Percentiles rank a stretch among this genome's conserved stretches.
Evolutionary conservation across 2,797 vertebrate genomes (phyloP).

Genomic region (Brachymystax lenok): DNA sequence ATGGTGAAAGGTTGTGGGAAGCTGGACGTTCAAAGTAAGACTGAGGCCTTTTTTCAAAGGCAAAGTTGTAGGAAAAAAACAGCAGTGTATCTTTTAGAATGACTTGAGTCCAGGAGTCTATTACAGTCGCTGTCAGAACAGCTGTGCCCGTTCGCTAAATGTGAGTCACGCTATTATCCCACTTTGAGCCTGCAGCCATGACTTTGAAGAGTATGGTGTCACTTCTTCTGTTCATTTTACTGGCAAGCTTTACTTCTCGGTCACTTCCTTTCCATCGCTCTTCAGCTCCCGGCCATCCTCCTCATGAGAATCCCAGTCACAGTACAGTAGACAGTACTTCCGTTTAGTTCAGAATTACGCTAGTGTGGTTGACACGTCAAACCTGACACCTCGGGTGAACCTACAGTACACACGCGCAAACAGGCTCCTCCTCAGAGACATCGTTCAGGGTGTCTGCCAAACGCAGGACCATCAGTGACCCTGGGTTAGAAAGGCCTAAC

Average conservation of each 20-base stretch:
- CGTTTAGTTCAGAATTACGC: not conserved
- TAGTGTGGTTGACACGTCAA: conserved; percentile 5
- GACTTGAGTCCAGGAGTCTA: not conserved
- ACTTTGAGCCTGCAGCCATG: not conserved
- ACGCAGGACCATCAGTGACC: not conserved
- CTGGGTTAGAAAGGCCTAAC: not conserved
- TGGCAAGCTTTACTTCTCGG: not conserved
- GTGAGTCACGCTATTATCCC: not conserved
- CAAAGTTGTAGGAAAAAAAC: too few relatives aligned
- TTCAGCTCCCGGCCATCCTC: too few relatives aligned
- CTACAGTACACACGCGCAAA: not conserved
- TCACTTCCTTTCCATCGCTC: not conserved
- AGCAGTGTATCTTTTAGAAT: too few relatives aligned
- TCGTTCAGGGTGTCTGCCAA: not conserved
- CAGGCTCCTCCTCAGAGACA: not conserved
- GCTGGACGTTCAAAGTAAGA: too few relatives aligned
- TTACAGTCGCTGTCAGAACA: not conserved
- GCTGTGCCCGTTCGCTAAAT: not conserved
- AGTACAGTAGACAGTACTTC: not conserved
- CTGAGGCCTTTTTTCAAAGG: too few relatives aligned
- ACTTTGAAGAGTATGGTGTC: conserved; percentile 1
- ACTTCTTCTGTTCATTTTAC: not conserved
- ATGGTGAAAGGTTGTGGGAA: too few relatives aligned
- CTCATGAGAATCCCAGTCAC: not conserved
- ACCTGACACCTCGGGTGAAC: not conserved